phyloP scores from a whole-genome alignment of 2,888 invertebrate species.

The Sepiola atlantica region DNA sequence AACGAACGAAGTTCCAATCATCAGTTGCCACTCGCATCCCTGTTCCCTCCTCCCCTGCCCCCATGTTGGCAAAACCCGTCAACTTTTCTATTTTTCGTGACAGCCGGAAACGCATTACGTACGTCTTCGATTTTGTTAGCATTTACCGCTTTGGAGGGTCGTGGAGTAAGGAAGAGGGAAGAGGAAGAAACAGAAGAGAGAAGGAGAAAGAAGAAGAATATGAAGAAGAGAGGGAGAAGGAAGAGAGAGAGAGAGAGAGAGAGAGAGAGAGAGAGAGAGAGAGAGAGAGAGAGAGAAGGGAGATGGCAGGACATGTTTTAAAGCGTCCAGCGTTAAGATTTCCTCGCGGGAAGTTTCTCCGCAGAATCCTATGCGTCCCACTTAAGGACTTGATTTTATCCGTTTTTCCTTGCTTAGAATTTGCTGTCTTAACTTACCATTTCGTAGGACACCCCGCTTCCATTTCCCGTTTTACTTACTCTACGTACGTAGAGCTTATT shows the following conservation, averaged over 20 bases:
- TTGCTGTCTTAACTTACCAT: not conserved
- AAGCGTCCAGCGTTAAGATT: slow-evolving; percentile 15
- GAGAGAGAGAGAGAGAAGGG: too few relatives aligned
- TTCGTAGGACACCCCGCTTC: not conserved
- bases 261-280: too few relatives aligned
- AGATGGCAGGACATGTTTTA: not conserved
- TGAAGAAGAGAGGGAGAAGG: not conserved
- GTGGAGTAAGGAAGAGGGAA: not conserved
- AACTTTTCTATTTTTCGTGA: not conserved
- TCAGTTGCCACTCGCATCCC: not conserved
- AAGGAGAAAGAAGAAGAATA: too few relatives aligned
- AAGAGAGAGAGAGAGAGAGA: not conserved
- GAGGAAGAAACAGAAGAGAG: too few relatives aligned
- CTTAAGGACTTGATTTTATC: slow-evolving; percentile 21
- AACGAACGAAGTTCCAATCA: not conserved
- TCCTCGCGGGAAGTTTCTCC: not conserved
- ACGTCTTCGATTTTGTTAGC: slow-evolving; percentile 18
- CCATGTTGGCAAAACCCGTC: not conserved
- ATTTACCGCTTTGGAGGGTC: not conserved
- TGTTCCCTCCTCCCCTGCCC: not conserved
- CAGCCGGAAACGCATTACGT: not conserved
- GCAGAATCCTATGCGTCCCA: not conserved
- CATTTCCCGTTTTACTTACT: not conserved
- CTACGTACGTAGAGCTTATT: not conserved
- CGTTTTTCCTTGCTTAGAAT: not conserved